These are phyloP conservation scores for Penaeus chinensis DNA, from an alignment of 1,140 invertebrate species.

Conservation along the genomic window DNA sequence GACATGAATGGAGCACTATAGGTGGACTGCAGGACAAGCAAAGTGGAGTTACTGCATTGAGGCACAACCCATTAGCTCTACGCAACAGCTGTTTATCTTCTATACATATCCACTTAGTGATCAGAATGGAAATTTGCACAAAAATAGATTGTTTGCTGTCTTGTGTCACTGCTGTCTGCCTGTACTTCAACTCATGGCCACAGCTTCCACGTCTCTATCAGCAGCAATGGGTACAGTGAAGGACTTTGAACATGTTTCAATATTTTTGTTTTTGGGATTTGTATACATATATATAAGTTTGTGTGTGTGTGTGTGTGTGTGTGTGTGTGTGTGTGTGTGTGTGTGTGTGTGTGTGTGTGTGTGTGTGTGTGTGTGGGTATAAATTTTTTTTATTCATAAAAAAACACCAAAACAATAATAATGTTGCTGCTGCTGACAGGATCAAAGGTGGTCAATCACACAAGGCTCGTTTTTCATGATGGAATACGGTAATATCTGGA, in stretches of 20 bases:
- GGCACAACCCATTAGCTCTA: conserved; percentile 22
- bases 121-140: conserved; percentile 46
- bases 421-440: conserved; percentile 33
- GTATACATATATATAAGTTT: too few species aligned
- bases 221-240: conserved; percentile 45
- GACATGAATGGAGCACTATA: conserved; percentile 31
- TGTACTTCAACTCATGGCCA: conserved; percentile 48
- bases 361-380: too few species aligned
- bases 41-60: conserved; percentile 17
- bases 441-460: conserved; percentile 43
- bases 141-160: conserved; percentile 16
- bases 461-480: conserved; percentile 38
- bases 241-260: neutral
- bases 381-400: neutral
- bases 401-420: conserved; percentile 1
- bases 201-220: conserved; percentile 45
- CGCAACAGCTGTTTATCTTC: conserved; percentile 27
- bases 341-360: too few species aligned
- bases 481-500: conserved; percentile 29
- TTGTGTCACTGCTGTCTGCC: conserved; percentile 42
- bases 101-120: conserved; percentile 4
- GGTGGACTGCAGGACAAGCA: conserved; percentile 23
- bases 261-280: too few species aligned
- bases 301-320: too few species aligned
- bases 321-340: too few species aligned